Base-by-base conservation (phyloP, 2,113 vertebrate species). In the Pyxicephalus adspersus region DNA sequence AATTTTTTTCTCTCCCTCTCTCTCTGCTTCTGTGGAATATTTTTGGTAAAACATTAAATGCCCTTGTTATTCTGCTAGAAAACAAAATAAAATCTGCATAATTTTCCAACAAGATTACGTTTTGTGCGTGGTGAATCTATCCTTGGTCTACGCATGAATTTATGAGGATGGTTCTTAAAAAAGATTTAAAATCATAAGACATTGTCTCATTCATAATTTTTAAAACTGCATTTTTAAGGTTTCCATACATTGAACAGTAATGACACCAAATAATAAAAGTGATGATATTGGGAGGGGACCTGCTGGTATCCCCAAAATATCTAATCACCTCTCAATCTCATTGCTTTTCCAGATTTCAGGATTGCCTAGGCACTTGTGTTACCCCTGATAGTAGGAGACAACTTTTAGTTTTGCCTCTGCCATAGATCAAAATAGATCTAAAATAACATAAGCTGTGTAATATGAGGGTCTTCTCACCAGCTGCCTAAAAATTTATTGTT, bases 21-120 rank as follows among this genome's bases (percentile, higher is more conserved):
- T 64, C 71, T 75, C 61, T 75, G 61, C 50, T 65, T 82, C 51
- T 19, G 63, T 66, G 38, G 51, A 74, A 71, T 50, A 18, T 82
- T 82, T 64, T 29, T 64, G 31, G 63, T 57, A 82, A 82, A 81
- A 82, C 52, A 75, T 51, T 55, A 58, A 64, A 64, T 65, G 61
- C 70, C 71, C 80, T 73, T 75, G 80, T 66, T 82, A 50, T 82
- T 82, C 70, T 65, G 79, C 60, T 72, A 64, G 45, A 73, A 81
- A 81, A 81, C 79, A 81, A 81, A 81, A 73, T 64, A 61, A 81
- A 64, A 81, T 81, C 25, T 54, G 68, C 68, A 81, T 81, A 64
- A 55, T 55, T 81, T 58, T 22, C 23, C 72, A 58, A 80, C 58
- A 72, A 80, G 57, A 18, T 19, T 20, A 26, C 16, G 11, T 20